A percentile compares a stretch with the other conserved stretches of the same genome.
Evolutionary conservation across 2,888 invertebrate genomes (phyloP).

Genomic region (Hyposoter didymator): DNA sequence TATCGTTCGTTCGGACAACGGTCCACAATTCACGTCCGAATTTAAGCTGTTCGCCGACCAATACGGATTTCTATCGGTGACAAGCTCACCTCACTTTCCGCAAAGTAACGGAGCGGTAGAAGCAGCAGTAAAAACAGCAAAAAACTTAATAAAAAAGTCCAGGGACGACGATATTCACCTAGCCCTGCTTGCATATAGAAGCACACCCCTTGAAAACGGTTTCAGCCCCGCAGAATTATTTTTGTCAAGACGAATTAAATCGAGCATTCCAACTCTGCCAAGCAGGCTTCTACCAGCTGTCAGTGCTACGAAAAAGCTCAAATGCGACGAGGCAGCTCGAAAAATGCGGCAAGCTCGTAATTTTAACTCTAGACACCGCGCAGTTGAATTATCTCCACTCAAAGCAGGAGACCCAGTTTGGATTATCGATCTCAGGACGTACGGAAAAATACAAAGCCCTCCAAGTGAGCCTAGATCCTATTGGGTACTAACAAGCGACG

Average conservation of each 20-base stretch:
- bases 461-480: conserved; percentile 22
- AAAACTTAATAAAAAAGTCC: conserved; percentile 33
- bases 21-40: conserved; percentile 36
- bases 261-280: conserved; percentile 23
- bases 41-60: conserved; percentile 35
- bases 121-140: conserved; percentile 65
- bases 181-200: conserved; percentile 17
- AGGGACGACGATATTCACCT: conserved; percentile 19
- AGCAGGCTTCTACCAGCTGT: conserved; percentile 22
- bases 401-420: conserved; percentile 41
- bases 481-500: conserved; percentile 38
- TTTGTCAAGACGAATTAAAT: conserved; percentile 27
- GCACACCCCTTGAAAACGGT: conserved; percentile 33
- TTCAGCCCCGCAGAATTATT: conserved; percentile 50
- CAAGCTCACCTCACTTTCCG: conserved; percentile 64
- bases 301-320: not conserved
- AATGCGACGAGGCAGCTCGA: not conserved
- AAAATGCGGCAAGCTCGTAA: conserved; percentile 29
- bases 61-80: conserved; percentile 28
- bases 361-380: conserved; percentile 30
- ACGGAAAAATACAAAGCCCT: conserved; percentile 23
- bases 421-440: conserved; percentile 39
- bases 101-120: conserved; percentile 69
- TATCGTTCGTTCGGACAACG: conserved; percentile 33
- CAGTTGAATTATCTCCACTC: conserved; percentile 13